A percentile compares a stretch with the other conserved stretches of the same genome.
Conservation (phyloP, 2,113 vertebrate species). For the Bufo bufo region DNA sequence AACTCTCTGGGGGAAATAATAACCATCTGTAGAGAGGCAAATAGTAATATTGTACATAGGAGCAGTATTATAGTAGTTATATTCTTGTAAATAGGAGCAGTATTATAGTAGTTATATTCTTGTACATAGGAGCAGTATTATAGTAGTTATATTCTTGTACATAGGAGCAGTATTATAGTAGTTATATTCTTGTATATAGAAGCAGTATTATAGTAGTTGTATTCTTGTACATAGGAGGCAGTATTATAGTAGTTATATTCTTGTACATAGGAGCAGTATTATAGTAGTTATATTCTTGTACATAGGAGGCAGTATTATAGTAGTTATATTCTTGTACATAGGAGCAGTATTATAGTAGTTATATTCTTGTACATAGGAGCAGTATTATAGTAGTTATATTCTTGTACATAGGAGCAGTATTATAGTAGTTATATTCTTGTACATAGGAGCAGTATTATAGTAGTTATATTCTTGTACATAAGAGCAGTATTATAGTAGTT, state of each 20-base stretch:
- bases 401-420: background rate
- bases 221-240: no score
- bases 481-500: no score
- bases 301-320: background rate
- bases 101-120: constrained; percentile 1
- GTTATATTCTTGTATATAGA: background rate
- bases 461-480: no score
- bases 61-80: background rate
- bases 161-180: constrained; percentile 5
- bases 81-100: background rate
- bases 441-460: background rate
- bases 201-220: no score
- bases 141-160: background rate
- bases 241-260: background rate
- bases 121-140: background rate
- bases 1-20: constrained; percentile 84
- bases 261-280: no score
- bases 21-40: constrained; percentile 69
- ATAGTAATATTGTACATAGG: background rate
- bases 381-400: background rate
- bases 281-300: background rate
- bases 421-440: background rate
- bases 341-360: background rate
- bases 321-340: background rate
- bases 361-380: background rate